Evolutionary conservation across 2,797 vertebrate genomes (phyloP), one percentile per base, ranked within the genome.

Genomic region (Acropternis orthonyx): DNA sequence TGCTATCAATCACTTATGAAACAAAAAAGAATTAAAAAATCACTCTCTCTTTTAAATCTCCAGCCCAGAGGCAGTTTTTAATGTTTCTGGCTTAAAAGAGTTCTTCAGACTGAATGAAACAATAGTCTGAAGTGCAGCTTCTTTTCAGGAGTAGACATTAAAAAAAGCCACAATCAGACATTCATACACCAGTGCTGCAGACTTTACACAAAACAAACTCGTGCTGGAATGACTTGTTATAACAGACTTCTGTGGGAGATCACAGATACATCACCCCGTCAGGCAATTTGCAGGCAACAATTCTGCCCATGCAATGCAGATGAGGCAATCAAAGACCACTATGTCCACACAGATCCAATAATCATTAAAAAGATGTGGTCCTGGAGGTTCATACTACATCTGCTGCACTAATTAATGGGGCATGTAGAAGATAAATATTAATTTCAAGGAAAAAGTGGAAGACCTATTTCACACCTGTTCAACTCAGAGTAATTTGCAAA

Each of bases 171-270:
- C 37, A 86, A 48, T 89, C 68, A 96, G 91, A 95, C 74, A 81
- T 85, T 95, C 78, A 91, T n/a, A 89, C 55, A 81, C 51, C 73
- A 84, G 63, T 16, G 73, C 71, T 78, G 88, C 91, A 97, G 95
- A 95, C 91, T 95, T 95, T 92, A 94, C 92, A 95, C 74, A 95
- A 92, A 95, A 94, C 88, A 96, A 94, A 96, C 73, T 84, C 80
- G 73, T 55, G 83, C 79, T 95, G 74, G 72, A 95, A 66, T 0
- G 12, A 73, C 91, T 81, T 83, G 39, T 81, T 91, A 7, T 9
- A 91, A 78, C 72, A 92, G 82, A 58, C 32, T 88, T 87, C 74
- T 43, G 82, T n/a, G 79, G 72, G 69, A 92, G 87, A 92, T 88
- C 80, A 83, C 46, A 96, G 68, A 84, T 55, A 65, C n/a, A 78